phyloP scores from a whole-genome alignment of 2,797 vertebrate species.

The Lepilemur septentrionalis region DNA sequence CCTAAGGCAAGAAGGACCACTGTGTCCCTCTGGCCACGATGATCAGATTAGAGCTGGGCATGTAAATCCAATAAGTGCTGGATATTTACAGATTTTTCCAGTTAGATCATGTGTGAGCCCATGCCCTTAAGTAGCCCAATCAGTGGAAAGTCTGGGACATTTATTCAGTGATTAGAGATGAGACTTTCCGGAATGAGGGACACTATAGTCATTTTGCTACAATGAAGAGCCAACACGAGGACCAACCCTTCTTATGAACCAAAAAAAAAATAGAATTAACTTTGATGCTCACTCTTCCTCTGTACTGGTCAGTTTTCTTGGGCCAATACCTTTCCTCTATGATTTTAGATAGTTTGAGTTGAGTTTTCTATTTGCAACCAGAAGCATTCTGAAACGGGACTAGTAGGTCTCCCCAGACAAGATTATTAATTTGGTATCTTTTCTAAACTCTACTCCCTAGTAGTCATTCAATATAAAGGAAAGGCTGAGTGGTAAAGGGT shows the following conservation, averaged over 20 bases:
- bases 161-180: background rate
- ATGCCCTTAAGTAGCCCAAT: background rate
- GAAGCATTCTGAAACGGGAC: background rate
- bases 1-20: background rate
- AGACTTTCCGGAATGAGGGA: background rate
- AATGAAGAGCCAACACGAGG: background rate
- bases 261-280: background rate
- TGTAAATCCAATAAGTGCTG: background rate
- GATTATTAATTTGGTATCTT: background rate
- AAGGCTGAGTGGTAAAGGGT: background rate
- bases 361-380: background rate
- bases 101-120: background rate
- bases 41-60: background rate
- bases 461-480: background rate
- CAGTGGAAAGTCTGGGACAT: background rate
- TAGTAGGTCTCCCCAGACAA: background rate
- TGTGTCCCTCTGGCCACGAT: background rate
- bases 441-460: background rate
- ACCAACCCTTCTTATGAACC: background rate
- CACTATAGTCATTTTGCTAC: background rate
- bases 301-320: background rate
- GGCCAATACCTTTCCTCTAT: background rate
- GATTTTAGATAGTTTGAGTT: background rate
- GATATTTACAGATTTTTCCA: background rate
- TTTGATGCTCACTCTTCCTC: background rate